phyloP scores from a whole-genome alignment of 2,113 vertebrate species.

The Anguilla rostrata region DNA sequence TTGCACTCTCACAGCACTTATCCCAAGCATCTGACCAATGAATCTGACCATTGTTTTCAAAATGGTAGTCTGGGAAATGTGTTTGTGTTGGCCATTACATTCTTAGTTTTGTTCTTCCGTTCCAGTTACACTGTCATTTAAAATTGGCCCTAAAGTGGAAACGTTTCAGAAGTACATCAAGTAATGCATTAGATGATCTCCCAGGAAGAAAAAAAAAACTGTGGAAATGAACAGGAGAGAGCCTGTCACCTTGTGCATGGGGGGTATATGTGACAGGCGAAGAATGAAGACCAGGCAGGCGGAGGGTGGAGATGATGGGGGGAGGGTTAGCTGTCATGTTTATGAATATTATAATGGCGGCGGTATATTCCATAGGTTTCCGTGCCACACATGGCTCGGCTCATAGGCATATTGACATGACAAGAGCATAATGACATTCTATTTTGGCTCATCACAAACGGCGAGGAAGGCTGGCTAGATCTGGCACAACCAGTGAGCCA shows the following conservation, averaged over 20 bases:
- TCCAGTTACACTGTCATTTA: not conserved
- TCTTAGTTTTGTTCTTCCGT: not conserved
- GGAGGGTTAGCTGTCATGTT: not conserved
- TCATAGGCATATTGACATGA: not conserved
- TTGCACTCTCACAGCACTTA: not conserved
- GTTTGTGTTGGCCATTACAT: not conserved
- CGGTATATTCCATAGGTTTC: slow-evolving; percentile 8
- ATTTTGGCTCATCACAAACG: slow-evolving; percentile 3
- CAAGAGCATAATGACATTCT: slow-evolving; percentile 9
- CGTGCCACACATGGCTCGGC: slow-evolving; percentile 4
- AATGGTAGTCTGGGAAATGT: not conserved
- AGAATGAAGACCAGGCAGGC: not conserved
- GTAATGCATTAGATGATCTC: not conserved
- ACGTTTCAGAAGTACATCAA: not conserved
- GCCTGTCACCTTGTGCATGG: not conserved
- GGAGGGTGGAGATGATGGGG: not conserved
- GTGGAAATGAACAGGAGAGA: not conserved
- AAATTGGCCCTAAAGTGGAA: not conserved
- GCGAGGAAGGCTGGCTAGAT: not conserved
- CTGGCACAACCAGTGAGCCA: slow-evolving; percentile 2
- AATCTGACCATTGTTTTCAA: not conserved
- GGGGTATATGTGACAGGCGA: not conserved
- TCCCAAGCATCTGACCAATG: not conserved
- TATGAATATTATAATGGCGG: slow-evolving; percentile 3
- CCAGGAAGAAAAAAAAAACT: not conserved